These are phyloP conservation scores for Phthorimaea operculella DNA, from an alignment of 1,140 invertebrate species.

Conservation along the genomic window DNA sequence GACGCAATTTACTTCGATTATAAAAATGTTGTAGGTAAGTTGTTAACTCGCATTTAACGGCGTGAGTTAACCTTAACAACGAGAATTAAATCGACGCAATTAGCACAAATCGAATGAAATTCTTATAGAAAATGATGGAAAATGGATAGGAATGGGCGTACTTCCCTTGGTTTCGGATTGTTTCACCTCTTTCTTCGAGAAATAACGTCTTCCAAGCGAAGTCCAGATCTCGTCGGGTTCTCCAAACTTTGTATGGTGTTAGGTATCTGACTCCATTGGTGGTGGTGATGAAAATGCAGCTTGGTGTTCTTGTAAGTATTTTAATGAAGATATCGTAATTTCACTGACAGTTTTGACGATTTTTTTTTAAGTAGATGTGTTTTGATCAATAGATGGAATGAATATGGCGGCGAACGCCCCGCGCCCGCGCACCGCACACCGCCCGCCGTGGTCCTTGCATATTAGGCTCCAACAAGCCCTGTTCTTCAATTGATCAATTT, in stretches of 20 bases:
- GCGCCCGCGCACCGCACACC: no score
- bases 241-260: neutral
- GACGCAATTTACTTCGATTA: neutral
- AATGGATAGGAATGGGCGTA: neutral
- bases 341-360: no score
- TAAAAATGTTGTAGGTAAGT: slow-evolving; percentile 1
- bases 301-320: no score
- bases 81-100: slow-evolving; percentile 1
- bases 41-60: neutral
- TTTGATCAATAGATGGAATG: no score
- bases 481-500: no score
- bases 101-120: slow-evolving; percentile 3
- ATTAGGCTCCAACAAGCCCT: no score
- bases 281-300: no score
- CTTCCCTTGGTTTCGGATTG: slow-evolving; percentile 1
- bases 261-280: no score
- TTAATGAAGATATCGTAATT: no score
- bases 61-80: neutral
- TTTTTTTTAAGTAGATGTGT: no score
- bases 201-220: neutral
- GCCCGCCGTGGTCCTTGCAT: no score
- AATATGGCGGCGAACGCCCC: no score
- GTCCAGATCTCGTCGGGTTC: slow-evolving; percentile 1
- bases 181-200: neutral
- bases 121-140: neutral